These are phyloP conservation scores for Pseudachorutes palmiensis DNA, from an alignment of 1,140 invertebrate species.

Conservation along the genomic window DNA sequence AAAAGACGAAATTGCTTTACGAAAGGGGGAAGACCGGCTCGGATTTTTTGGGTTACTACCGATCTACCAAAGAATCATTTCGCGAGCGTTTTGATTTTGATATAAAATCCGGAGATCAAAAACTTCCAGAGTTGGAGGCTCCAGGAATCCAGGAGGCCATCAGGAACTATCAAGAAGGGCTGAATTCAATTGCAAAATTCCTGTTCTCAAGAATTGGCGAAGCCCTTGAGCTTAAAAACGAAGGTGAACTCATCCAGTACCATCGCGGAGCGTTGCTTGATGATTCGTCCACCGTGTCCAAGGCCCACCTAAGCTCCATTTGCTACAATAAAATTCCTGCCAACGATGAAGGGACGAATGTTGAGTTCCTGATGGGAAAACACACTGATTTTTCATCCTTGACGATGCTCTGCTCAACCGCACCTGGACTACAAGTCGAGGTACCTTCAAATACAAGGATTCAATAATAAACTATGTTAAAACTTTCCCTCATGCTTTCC, in stretches of 20 bases:
- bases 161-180: neutral
- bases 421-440: neutral
- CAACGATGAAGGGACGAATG: neutral
- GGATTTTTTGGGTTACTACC: neutral
- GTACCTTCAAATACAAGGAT: neutral
- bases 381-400: neutral
- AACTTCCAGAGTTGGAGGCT: neutral
- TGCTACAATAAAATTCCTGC: neutral
- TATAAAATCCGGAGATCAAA: neutral
- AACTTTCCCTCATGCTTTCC: no score
- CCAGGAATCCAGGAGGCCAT: no score
- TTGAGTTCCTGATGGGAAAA: neutral
- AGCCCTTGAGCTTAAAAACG: neutral
- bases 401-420: neutral
- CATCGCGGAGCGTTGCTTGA: neutral
- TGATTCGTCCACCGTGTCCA: neutral
- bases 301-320: neutral
- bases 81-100: neutral
- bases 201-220: neutral
- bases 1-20: neutral
- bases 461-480: neutral
- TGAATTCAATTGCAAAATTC: neutral
- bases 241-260: neutral
- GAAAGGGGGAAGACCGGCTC: neutral
- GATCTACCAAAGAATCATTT: neutral